Conservation (phyloP, 2,888 invertebrate species). For the Phyllotreta striolata region DNA sequence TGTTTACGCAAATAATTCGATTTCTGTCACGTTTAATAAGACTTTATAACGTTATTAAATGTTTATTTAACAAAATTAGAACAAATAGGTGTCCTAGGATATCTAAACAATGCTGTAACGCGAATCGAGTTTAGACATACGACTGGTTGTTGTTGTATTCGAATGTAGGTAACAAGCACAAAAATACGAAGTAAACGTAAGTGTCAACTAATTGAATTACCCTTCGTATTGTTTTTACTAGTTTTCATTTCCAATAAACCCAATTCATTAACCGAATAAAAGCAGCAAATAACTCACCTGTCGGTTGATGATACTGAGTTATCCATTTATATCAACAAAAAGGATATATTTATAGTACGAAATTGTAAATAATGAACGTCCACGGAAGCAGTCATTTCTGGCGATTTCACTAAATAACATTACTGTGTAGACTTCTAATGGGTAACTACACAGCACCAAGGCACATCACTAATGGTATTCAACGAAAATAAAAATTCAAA, state of each 20-base stretch:
- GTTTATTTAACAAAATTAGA: constrained; percentile 23
- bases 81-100: constrained; percentile 36
- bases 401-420: constrained; percentile 51
- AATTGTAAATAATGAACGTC: constrained; percentile 52
- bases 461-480: constrained; percentile 35
- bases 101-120: constrained; percentile 49
- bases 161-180: constrained; percentile 45
- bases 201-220: constrained; percentile 41
- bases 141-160: constrained; percentile 40
- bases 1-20: constrained; percentile 5
- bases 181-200: constrained; percentile 49
- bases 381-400: constrained; percentile 55
- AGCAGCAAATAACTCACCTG: constrained; percentile 47
- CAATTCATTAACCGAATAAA: constrained; percentile 11
- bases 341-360: constrained; percentile 51
- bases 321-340: constrained; percentile 55
- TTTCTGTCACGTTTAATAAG: too few relatives aligned
- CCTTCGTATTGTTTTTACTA: constrained; percentile 41
- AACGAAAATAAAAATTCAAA: constrained; percentile 31
- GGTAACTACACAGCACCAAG: constrained; percentile 31
- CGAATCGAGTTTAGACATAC: constrained; percentile 42
- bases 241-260: constrained; percentile 30
- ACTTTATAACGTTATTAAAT: background rate
- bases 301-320: constrained; percentile 51
- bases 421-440: constrained; percentile 43